Base-by-base conservation (phyloP, 2,113 vertebrate species). In the Tragelaphus strepsiceros region DNA sequence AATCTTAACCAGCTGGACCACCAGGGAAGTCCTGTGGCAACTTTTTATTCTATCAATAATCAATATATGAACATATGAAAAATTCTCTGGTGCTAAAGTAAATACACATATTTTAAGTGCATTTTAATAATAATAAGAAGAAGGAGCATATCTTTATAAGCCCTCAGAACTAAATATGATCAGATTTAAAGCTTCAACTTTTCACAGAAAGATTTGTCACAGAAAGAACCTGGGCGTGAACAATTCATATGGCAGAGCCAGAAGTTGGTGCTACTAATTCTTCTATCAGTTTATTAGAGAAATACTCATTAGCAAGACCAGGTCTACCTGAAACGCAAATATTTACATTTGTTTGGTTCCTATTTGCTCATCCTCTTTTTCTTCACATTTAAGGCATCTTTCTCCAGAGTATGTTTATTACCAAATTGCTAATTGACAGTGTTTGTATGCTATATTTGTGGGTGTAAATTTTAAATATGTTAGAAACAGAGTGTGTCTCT, bases 391-490 rank as follows among this genome's bases (percentile, higher is more conserved):
- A 77, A 94, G 85, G 88, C 88, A 21, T 90, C 28, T 78, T 93
- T 91, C 58, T 61, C 19, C 24, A 87, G 61, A 32, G 24, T 59
- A n/a, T 95, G 61, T 87, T 96, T 95, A 89, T 96, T 86, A 80
- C 39, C 74, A 83, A 81, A 62, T 91, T 96, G 95, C 78, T 96
- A 74, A 90, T 59, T 97, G 88, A 30, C 56, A 61, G 0, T 94
- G 90, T 91, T 98, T 97, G 28, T 90, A 12, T 96, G 58, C 83
- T 87, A 6, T 96, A 86, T 97, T 96, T 92, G 28, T 91, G 91
- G 3, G 7, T 62, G 1, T 91, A 56, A 82, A 77, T 91, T 91
- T 88, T 71, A 95, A 97, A 90, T 95, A 93, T 95, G 95, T 94
- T 92, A 74, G 86, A 95, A 95, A 71, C 86, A 95, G 43, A 97